A percentile compares a stretch with the other conserved stretches of the same genome.
These are phyloP conservation scores for Mionectes olivaceus DNA, from an alignment of 2,797 vertebrate species.

Conservation along the genomic window DNA sequence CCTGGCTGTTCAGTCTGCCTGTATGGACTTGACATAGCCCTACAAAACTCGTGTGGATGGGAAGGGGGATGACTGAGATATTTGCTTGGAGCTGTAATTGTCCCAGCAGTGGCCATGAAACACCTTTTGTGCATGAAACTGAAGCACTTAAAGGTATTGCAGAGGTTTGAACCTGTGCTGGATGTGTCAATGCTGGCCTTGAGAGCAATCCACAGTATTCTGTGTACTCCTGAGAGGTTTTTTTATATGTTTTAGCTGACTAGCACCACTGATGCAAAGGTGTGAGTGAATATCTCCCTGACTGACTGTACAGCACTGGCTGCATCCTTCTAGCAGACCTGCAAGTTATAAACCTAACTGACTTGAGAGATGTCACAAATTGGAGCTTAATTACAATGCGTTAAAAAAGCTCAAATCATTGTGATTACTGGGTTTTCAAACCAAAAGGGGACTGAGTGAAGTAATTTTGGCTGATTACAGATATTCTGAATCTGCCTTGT, in stretches of 20 bases:
- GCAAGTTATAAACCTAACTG: background rate
- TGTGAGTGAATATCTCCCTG: background rate
- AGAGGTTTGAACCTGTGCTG: background rate
- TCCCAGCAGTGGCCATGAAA: background rate
- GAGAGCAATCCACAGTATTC: background rate
- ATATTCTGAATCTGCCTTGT: slow-evolving; percentile 49
- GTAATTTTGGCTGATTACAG: slow-evolving; percentile 62
- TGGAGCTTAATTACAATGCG: background rate
- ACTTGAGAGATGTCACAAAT: background rate
- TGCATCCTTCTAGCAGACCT: background rate
- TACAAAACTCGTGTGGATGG: background rate
- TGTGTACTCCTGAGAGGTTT: rapidly evolving
- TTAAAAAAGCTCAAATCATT: background rate
- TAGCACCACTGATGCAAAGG: background rate
- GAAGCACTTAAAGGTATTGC: background rate
- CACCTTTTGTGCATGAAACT: background rate
- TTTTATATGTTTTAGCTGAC: background rate
- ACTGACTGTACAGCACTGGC: background rate
- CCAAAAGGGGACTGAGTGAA: background rate
- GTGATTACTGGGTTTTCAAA: slow-evolving; percentile 41
- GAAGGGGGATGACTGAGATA: background rate
- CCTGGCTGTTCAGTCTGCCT: background rate
- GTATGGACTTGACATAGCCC: background rate
- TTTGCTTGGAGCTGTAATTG: background rate
- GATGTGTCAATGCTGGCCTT: background rate